Evolutionary conservation across 2,888 invertebrate species (phyloP).

Genomic region (Lymantria dispar): DNA sequence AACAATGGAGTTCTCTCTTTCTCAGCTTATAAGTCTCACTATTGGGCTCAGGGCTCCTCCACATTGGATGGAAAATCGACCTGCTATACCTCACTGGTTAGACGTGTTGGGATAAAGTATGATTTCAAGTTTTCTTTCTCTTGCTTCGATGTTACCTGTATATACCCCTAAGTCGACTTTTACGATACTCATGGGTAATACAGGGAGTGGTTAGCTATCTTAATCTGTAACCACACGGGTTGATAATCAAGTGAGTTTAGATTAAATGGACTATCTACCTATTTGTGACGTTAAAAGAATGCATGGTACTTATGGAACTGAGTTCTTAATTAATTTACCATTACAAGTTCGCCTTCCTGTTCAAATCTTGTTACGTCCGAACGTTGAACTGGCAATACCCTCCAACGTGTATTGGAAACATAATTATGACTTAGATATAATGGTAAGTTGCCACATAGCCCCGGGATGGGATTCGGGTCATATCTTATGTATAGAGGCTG

Average conservation of each 20-base stretch:
- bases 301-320: background rate
- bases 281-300: background rate
- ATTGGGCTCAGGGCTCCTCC: too few species aligned
- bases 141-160: too few species aligned
- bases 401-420: conserved; percentile 72
- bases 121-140: too few species aligned
- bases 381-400: conserved; percentile 59
- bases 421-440: conserved; percentile 67
- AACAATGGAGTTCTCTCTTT: too few species aligned
- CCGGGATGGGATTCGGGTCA: conserved; percentile 70
- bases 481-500: conserved; percentile 72
- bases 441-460: conserved; percentile 61
- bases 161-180: too few species aligned
- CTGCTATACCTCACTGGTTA: too few species aligned
- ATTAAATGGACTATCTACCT: background rate
- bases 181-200: too few species aligned
- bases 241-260: background rate
- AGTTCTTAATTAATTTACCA: conserved; percentile 36
- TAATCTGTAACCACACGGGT: too few species aligned
- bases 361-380: conserved; percentile 67
- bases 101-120: too few species aligned
- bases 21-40: too few species aligned
- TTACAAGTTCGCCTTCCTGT: conserved; percentile 56
- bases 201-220: too few species aligned
- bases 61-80: too few species aligned